A percentile compares a stretch with the other conserved stretches of the same genome.
phyloP scores from a whole-genome alignment of 35 echinoderm and acorn worm species.

The Stichopus chloronotus region DNA sequence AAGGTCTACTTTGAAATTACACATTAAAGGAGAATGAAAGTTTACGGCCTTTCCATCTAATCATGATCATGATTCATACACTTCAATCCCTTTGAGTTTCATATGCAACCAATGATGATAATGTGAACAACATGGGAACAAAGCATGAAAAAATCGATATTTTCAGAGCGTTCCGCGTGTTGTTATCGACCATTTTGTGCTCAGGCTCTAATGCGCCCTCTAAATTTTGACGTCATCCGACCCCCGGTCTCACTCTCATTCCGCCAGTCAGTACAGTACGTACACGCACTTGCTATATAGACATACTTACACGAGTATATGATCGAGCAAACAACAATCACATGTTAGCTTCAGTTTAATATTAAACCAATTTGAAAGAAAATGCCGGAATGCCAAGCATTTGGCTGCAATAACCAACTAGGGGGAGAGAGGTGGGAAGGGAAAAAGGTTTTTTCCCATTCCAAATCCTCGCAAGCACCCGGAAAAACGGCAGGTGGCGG shows the following conservation, averaged over 20 bases:
- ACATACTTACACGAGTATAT: not conserved
- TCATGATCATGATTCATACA: not conserved
- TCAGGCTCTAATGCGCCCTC: not conserved
- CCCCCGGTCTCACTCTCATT: not conserved
- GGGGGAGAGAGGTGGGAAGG: conserved; percentile 17
- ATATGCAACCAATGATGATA: not conserved
- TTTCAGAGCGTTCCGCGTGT: not conserved
- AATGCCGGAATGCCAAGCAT: conserved; percentile 31
- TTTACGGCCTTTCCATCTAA: not conserved
- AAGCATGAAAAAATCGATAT: not conserved
- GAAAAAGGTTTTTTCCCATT: conserved; percentile 15
- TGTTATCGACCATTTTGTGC: not conserved
- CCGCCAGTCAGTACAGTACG: too few species aligned
- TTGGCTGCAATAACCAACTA: conserved; percentile 24
- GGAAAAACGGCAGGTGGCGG: not conserved
- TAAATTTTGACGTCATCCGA: not conserved
- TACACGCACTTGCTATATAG: not conserved
- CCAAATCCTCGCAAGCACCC: conserved; percentile 29
- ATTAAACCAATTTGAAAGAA: not conserved
- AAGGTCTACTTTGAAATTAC: too few species aligned
- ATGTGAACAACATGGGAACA: not conserved
- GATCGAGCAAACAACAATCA: not conserved
- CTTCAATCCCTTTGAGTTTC: not conserved
- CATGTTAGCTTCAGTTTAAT: not conserved
- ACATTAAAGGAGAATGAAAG: not conserved